These are phyloP conservation scores for Chaenogobius annularis DNA, from an alignment of 2,113 vertebrate species.

Conservation along the genomic window DNA sequence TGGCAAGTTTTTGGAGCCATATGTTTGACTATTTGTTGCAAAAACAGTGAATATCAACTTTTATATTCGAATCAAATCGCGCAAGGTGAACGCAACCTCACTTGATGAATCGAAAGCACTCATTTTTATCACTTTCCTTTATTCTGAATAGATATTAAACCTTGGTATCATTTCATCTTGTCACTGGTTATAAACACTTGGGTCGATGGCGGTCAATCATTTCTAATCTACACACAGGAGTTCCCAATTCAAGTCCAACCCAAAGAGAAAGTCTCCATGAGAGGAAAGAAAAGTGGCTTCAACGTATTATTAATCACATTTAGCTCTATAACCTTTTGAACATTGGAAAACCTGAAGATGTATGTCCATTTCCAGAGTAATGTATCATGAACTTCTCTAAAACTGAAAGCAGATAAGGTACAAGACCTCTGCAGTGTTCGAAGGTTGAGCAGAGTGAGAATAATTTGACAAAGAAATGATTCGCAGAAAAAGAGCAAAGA, in stretches of 20 bases:
- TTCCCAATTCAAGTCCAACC: not conserved
- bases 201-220: too few relatives aligned
- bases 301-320: not conserved
- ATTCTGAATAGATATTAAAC: too few relatives aligned
- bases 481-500: constrained; percentile 26
- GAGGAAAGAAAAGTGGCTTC: not conserved
- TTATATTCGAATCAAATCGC: too few relatives aligned
- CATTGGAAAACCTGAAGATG: not conserved
- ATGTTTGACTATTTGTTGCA: too few relatives aligned
- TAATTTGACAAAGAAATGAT: constrained; percentile 46
- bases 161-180: too few relatives aligned
- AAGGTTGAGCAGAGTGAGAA: constrained; percentile 42
- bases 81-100: too few relatives aligned
- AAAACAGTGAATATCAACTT: too few relatives aligned
- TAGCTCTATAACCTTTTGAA: not conserved
- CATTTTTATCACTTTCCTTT: too few relatives aligned
- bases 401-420: not conserved
- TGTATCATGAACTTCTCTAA: not conserved
- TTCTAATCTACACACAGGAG: not conserved
- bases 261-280: not conserved
- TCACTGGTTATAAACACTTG: too few relatives aligned
- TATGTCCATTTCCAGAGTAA: not conserved
- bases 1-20: too few relatives aligned
- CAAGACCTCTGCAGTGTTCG: not conserved
- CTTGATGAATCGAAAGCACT: too few relatives aligned